These are phyloP conservation scores for Clepsis dumicolana DNA, from an alignment of 2,888 invertebrate species.

Conservation along the genomic window DNA sequence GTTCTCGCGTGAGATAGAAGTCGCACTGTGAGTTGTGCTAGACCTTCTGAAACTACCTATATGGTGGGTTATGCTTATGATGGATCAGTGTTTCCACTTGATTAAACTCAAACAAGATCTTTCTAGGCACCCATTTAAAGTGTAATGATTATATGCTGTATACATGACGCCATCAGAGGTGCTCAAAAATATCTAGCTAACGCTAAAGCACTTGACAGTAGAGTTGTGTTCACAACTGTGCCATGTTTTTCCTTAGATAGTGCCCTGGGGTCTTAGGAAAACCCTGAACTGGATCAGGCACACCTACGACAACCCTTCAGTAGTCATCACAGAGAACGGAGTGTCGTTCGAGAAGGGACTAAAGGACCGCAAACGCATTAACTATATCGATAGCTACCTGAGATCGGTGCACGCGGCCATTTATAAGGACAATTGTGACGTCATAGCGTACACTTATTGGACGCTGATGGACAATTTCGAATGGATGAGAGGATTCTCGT, in stretches of 20 bases:
- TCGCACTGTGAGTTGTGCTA: no score
- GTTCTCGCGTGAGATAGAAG: no score
- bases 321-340: slow-evolving; percentile 88
- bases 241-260: slow-evolving; percentile 74
- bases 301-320: slow-evolving; percentile 85
- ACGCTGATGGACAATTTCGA: slow-evolving; percentile 94
- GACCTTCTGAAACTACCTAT: no score
- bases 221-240: no score
- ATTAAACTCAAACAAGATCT: no score
- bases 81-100: no score
- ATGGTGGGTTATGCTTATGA: no score
- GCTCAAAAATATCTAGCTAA: no score
- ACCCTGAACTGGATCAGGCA: slow-evolving; percentile 87
- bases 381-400: slow-evolving; percentile 83
- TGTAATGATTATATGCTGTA: no score
- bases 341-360: slow-evolving; percentile 78
- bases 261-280: slow-evolving; percentile 89
- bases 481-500: slow-evolving; percentile 91
- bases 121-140: no score
- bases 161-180: no score
- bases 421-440: slow-evolving; percentile 83
- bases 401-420: slow-evolving; percentile 78
- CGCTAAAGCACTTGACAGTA: no score
- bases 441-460: slow-evolving; percentile 91
- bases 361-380: slow-evolving; percentile 79